Base-by-base conservation (phyloP, 2,797 vertebrate species). In the Sebastes steindachneri region DNA sequence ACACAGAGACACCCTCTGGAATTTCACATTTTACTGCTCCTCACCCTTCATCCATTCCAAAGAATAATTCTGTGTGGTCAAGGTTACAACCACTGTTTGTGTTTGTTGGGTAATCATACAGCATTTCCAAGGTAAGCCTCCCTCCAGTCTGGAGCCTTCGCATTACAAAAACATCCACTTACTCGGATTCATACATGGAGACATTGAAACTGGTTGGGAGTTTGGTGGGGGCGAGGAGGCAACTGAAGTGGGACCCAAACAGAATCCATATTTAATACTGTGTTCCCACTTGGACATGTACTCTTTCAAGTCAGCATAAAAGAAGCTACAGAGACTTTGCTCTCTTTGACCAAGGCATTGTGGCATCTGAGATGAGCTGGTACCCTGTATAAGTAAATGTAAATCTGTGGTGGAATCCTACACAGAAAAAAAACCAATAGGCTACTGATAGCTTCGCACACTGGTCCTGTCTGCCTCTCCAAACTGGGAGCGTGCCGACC, bases 151-250 rank as follows among this genome's bases (percentile, higher is more conserved):
- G 84, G 89, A 90, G 93, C 85, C 90, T 92, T 88, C 82, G 63
- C 83, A 91, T 94, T 94, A 95, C 88, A 92, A 90, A 94, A 95
- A 93, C 92, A 94, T 93, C 90, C 93, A 86, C 92, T 95, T 94
- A 94, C 89, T 92, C n/a, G 28, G 84, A 92, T 85, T 90, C 78
- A 84, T 85, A 86, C 89, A 86, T 67, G 83, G 79, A 88, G 87
- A 91, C 83, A 71, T 45, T 75, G 86, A 91, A 78, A 83, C 84
- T 77, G 83, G 89, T 73, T 69, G 84, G 79, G 82, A 84, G 63
- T 80, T 81, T 73, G 78, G 80, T 19, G 23, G 80, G 74, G 83
- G 85, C 26, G 25, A 66, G 81, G 64, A 84, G 81, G 80, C 84
- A 91, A 81, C 86, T 81, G 87, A 85, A 89, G 87, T 74, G 85